Conservation (phyloP, 1,140 invertebrate species). For the Pseudomyrmex flavicornis region DNA sequence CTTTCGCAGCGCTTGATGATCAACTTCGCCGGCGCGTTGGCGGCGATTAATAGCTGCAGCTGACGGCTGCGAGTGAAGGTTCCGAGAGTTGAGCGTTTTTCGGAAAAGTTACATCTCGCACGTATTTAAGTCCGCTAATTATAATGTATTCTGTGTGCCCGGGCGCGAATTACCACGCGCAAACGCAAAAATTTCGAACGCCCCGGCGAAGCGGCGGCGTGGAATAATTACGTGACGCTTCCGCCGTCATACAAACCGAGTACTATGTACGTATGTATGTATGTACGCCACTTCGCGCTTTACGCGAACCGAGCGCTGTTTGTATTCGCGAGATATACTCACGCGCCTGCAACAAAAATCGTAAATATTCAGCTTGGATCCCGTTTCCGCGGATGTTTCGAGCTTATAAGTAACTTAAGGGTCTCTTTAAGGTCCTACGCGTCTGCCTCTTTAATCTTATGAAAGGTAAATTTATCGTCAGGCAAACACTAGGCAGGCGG, state of each 20-base stretch:
- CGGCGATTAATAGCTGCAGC: slow-evolving; percentile 22
- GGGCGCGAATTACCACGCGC: slow-evolving; percentile 28
- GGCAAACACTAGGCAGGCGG: slow-evolving; percentile 44
- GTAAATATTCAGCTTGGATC: background rate
- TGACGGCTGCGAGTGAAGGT: slow-evolving; percentile 42
- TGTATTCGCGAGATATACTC: background rate
- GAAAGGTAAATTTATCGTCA: slow-evolving; percentile 50
- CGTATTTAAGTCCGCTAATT: slow-evolving; percentile 55
- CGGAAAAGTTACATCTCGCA: slow-evolving; percentile 49
- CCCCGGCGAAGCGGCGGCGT: background rate
- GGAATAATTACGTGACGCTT: slow-evolving; percentile 36
- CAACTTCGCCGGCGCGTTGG: slow-evolving; percentile 35
- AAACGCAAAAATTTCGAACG: slow-evolving; percentile 55
- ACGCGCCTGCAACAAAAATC: background rate
- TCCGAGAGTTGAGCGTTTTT: slow-evolving; percentile 3
- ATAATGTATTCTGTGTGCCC: slow-evolving; percentile 47
- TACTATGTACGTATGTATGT: background rate
- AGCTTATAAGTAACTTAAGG: slow-evolving; percentile 30
- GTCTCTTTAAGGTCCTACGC: slow-evolving; percentile 41
- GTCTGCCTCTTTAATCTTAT: slow-evolving; percentile 52
- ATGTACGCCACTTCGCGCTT: background rate
- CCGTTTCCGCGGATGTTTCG: background rate
- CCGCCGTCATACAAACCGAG: background rate
- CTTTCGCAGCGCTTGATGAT: slow-evolving; percentile 43
- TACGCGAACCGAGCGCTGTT: background rate